Evolutionary conservation across 2,888 invertebrate species (phyloP).

Genomic region (Ochropacha duplaris): DNA sequence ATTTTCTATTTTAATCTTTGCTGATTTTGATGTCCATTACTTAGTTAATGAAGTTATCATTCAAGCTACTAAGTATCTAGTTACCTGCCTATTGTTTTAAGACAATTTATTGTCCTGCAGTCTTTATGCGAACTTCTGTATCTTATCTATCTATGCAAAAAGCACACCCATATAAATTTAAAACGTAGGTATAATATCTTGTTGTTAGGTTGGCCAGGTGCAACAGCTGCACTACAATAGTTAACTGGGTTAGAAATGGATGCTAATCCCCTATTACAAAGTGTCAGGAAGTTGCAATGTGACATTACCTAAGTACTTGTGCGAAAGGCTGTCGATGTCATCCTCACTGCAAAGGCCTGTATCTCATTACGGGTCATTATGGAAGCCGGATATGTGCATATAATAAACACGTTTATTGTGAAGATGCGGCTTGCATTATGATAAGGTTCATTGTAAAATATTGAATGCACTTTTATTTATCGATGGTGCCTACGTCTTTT

Average conservation of each 20-base stretch:
- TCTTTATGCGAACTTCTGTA: too few relatives aligned
- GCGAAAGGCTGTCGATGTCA: constrained; percentile 23
- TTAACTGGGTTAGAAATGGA: constrained; percentile 16
- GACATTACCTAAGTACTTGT: constrained; percentile 40
- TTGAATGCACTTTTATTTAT: background rate
- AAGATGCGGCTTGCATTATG: background rate
- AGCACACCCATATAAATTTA: too few relatives aligned
- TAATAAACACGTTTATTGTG: constrained; percentile 18
- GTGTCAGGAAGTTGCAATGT: constrained; percentile 28
- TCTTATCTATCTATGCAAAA: too few relatives aligned
- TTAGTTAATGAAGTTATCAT: too few relatives aligned
- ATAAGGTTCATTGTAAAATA: background rate
- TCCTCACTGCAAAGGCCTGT: constrained; percentile 10
- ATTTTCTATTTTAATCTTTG: too few relatives aligned
- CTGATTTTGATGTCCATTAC: too few relatives aligned
- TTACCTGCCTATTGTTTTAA: too few relatives aligned
- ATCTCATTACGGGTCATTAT: constrained; percentile 35
- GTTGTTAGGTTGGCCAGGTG: background rate
- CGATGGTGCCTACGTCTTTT: background rate
- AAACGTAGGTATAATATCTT: background rate
- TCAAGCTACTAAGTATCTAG: too few relatives aligned
- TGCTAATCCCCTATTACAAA: constrained; percentile 29
- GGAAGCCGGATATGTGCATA: constrained; percentile 46
- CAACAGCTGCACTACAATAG: background rate
- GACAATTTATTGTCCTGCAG: too few relatives aligned